These are phyloP conservation scores for Halesus radiatus DNA, from an alignment of 1,140 invertebrate species.

Conservation along the genomic window DNA sequence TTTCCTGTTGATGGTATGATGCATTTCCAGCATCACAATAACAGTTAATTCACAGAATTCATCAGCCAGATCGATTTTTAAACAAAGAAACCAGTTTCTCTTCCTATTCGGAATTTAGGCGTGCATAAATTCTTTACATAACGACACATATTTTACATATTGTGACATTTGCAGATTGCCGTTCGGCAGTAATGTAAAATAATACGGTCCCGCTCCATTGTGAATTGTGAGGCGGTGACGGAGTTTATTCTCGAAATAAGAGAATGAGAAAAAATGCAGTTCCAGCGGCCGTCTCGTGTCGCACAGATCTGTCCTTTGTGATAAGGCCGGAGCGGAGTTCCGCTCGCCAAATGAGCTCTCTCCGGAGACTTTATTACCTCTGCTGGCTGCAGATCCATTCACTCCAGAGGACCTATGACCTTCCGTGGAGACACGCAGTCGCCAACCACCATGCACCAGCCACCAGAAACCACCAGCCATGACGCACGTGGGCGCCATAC, in stretches of 20 bases:
- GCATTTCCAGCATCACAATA: not conserved
- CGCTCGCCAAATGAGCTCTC: constrained; percentile 28
- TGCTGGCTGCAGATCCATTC: not conserved
- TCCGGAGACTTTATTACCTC: not conserved
- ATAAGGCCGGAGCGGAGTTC: constrained; percentile 26
- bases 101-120: constrained; percentile 34
- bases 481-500: not conserved
- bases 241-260: constrained; percentile 24
- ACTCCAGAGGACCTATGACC: not conserved
- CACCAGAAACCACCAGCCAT: not conserved
- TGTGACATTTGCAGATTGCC: constrained; percentile 28
- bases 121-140: constrained; percentile 17
- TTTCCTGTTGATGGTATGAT: not conserved
- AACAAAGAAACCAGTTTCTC: constrained; percentile 32
- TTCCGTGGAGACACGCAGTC: not conserved
- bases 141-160: constrained; percentile 33
- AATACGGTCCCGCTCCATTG: not conserved
- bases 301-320: constrained; percentile 37
- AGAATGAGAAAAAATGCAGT: constrained; percentile 29
- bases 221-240: not conserved
- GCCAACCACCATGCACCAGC: not conserved
- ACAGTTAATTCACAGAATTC: not conserved
- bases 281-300: constrained; percentile 23
- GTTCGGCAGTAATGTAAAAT: constrained; percentile 19
- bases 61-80: constrained; percentile 14